phyloP scores from a whole-genome alignment of 2,113 vertebrate genomes.

The Mellivora capensis region DNA sequence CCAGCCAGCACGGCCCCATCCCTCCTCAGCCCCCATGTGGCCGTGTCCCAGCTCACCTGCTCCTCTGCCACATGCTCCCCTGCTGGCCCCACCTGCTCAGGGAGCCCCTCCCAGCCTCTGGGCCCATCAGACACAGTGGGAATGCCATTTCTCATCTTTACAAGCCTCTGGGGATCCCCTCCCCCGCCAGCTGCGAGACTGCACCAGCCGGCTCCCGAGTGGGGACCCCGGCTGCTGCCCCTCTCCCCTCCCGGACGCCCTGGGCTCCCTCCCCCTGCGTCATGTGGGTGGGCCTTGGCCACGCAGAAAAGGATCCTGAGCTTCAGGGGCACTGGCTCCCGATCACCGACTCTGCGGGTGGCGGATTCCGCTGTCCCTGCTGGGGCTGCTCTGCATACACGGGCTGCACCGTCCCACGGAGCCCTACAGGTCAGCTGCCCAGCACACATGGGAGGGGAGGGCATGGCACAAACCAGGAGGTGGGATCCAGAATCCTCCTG shows the following conservation, averaged over 20 bases:
- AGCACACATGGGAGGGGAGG: background rate
- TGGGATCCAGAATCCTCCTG: accelerated
- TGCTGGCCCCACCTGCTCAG: background rate
- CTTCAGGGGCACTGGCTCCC: background rate
- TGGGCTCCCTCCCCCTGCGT: too few species aligned
- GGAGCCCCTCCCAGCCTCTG: background rate
- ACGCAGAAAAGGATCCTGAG: background rate
- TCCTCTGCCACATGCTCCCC: background rate
- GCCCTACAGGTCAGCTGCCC: background rate
- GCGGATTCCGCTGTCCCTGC: accelerated
- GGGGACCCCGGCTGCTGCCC: background rate
- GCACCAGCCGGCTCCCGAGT: accelerated
- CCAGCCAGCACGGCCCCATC: accelerated
- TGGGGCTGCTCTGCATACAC: accelerated
- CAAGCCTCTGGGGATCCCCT: too few species aligned
- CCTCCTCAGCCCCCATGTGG: background rate
- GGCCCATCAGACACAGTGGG: accelerated
- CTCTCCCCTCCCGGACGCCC: background rate
- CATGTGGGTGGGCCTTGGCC: background rate
- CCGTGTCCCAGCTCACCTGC: background rate
- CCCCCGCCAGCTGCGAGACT: background rate
- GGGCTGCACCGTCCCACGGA: background rate
- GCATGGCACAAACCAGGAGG: background rate
- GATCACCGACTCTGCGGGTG: background rate
- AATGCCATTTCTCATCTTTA: background rate